Percentiles rank a stretch among this genome's conserved stretches.
These are phyloP conservation scores for Eudemis profundana DNA, from an alignment of 2,888 invertebrate genomes.

Conservation along the genomic window DNA sequence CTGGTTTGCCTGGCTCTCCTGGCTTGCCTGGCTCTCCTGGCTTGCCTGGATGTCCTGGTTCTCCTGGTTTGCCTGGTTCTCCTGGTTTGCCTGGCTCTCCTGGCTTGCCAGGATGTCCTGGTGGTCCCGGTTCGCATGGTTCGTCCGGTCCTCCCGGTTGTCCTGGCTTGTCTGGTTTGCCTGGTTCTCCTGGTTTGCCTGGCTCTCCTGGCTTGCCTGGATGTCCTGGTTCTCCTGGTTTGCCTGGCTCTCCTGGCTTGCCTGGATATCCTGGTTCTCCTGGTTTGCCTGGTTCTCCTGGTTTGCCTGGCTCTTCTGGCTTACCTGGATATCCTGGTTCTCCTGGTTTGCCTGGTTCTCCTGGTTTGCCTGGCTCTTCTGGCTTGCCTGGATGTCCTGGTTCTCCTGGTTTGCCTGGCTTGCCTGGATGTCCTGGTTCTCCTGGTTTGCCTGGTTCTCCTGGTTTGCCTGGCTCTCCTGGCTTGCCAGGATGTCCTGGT, in stretches of 20 bases:
- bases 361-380: neutral
- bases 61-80: neutral
- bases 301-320: neutral
- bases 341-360: neutral
- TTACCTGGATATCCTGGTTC: neutral
- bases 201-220: too few species aligned
- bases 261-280: neutral
- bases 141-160: too few species aligned
- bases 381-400: too few species aligned
- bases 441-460: neutral
- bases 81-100: neutral
- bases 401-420: neutral
- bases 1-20: too few species aligned
- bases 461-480: too few species aligned
- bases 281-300: neutral
- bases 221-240: neutral
- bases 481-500: too few species aligned
- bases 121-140: neutral
- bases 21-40: too few species aligned
- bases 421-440: neutral
- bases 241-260: neutral
- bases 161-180: too few species aligned
- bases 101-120: neutral
- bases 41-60: too few species aligned
- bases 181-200: too few species aligned